phyloP scores from a whole-genome alignment of 2,113 vertebrate species.

The Hippocampus abdominalis region DNA sequence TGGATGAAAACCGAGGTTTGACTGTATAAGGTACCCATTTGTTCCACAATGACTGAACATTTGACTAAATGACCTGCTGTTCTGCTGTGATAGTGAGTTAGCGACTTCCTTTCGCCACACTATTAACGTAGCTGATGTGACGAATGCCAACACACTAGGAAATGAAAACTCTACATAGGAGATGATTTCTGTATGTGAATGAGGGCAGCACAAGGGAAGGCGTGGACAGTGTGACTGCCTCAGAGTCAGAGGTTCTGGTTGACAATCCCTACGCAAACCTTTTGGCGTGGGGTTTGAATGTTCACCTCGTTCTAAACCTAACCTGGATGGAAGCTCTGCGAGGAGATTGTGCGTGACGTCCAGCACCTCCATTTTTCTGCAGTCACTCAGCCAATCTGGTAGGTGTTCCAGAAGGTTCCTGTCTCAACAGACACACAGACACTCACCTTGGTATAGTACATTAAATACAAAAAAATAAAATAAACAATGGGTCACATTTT shows the following conservation, averaged over 20 bases:
- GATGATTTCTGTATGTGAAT: not conserved
- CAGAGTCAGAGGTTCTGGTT: not conserved
- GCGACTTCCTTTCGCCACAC: not conserved
- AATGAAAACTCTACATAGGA: not conserved
- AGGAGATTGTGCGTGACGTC: constrained; percentile 86
- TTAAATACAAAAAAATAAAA: not conserved
- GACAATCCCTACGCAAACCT: not conserved
- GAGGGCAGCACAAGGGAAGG: not conserved
- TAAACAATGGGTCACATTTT: not conserved
- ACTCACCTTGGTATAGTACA: constrained; percentile 14
- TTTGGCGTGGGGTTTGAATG: not conserved
- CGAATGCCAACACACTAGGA: not conserved
- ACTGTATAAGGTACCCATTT: too few species aligned
- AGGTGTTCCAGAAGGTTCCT: constrained; percentile 89
- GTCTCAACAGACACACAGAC: constrained; percentile 51
- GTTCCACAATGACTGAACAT: too few species aligned
- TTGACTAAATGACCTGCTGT: too few species aligned
- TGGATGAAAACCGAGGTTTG: too few species aligned
- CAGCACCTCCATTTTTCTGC: constrained; percentile 89
- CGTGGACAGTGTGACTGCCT: not conserved
- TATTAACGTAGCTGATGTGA: not conserved
- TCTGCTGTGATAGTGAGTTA: too few species aligned
- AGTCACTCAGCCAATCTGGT: constrained; percentile 92
- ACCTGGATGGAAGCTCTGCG: constrained; percentile 85
- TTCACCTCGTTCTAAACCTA: constrained; percentile 11